Base-by-base conservation (phyloP, 92 coral and sea anemone species). In the Plumapathes pennacea region DNA sequence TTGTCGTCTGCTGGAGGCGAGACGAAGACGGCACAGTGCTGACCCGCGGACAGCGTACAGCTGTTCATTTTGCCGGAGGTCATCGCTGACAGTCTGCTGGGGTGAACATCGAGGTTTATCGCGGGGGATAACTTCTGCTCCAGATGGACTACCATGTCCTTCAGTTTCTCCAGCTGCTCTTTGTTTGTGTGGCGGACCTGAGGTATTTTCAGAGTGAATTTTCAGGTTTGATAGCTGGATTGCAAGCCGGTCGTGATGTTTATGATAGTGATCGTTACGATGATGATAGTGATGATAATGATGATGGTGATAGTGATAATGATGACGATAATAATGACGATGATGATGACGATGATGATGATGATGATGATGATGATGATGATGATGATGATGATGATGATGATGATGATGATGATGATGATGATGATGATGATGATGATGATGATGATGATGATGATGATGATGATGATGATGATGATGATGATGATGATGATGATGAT, bases 141-240 rank as follows among this genome's bases (percentile, higher is more conserved):
- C 32, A 91, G 69, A 34, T 80, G 67, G 20, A 88, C 77, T 23
- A 88, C 71, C 74, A 85, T 84, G 58, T 84, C 88, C 47, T 74
- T 71, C 39, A 91, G 77, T 50, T 85, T 85, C 56, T 91, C 96
- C 24, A 91, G 71, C 56, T 91, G 95, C 20, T 91, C 97, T 38
- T 79, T 91, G 76, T 78, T 88, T 44, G 88, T 96, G 32, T 91
- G 97, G n/a, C 97, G 97, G 36, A 91, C 83, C 97, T 91, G 50
- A 10, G 19, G n/a, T n/a, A n/a, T n/a, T n/a, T n/a, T n/a, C n/a
- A n/a, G n/a, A n/a, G n/a, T n/a, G n/a, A n/a, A n/a, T n/a, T n/a
- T n/a, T n/a, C n/a, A n/a, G n/a, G n/a, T n/a, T n/a, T n/a, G n/a
- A n/a, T n/a, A n/a, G n/a, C n/a, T n/a, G n/a, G n/a, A n/a, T n/a